These are phyloP conservation scores for Crossocerus cetratus DNA, from an alignment of 2,888 invertebrate genomes.

Conservation along the genomic window DNA sequence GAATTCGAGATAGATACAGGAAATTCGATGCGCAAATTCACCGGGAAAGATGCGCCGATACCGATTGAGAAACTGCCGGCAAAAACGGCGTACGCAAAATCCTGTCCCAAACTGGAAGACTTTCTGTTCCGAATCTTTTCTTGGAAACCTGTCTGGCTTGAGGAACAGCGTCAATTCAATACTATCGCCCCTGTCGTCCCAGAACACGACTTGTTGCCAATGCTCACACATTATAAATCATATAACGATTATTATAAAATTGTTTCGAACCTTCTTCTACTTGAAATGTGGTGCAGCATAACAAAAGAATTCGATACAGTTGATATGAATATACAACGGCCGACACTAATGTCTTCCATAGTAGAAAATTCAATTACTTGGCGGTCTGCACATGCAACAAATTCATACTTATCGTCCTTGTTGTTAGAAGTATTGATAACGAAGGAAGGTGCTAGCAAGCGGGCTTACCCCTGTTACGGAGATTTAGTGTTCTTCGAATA, in stretches of 20 bases:
- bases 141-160: constrained; percentile 85
- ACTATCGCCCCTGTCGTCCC: constrained; percentile 79
- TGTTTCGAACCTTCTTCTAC: constrained; percentile 80
- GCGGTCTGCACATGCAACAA: constrained; percentile 26
- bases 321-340: constrained; percentile 29
- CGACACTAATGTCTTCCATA: constrained; percentile 58
- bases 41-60: constrained; percentile 67
- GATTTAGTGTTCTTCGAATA: constrained; percentile 69
- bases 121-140: constrained; percentile 80
- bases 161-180: constrained; percentile 78
- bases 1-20: constrained; percentile 55
- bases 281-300: constrained; percentile 82
- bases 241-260: constrained; percentile 81
- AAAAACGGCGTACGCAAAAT: constrained; percentile 57
- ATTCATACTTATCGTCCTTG: constrained; percentile 54
- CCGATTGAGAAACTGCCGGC: constrained; percentile 40
- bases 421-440: constrained; percentile 63
- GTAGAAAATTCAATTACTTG: constrained; percentile 54
- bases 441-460: constrained; percentile 48
- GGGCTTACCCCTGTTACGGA: constrained; percentile 62
- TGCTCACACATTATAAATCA: constrained; percentile 79
- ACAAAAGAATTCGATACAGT: constrained; percentile 62
- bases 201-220: constrained; percentile 77
- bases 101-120: constrained; percentile 66
- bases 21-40: constrained; percentile 58